Percentiles rank a stretch among this genome's conserved stretches.
Evolutionary conservation across 2,797 vertebrate species (phyloP).

Genomic region (Tamandua tetradactyla): DNA sequence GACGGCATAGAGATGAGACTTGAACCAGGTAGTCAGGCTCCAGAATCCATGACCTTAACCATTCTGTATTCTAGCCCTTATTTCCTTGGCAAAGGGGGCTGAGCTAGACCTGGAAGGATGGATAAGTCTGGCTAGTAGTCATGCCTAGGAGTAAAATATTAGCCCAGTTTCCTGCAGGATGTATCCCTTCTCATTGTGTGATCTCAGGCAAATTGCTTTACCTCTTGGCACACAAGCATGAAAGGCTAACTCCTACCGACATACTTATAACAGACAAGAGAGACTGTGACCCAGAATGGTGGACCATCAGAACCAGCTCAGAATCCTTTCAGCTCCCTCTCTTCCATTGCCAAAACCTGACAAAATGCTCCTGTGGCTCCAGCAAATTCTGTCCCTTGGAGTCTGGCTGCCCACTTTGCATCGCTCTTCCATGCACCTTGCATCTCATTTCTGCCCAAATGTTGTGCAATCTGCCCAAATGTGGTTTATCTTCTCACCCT

Average conservation of each 20-base stretch:
- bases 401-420: too few species aligned
- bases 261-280: too few species aligned
- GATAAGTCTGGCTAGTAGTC: background rate
- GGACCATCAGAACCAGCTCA: background rate
- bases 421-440: background rate
- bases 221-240: background rate
- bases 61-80: background rate
- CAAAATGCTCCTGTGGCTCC: background rate
- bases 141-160: background rate
- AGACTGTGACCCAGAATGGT: background rate
- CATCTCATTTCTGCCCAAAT: background rate
- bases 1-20: background rate
- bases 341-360: background rate
- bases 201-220: background rate
- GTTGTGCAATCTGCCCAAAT: background rate
- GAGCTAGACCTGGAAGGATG: background rate
- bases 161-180: background rate
- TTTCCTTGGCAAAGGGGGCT: background rate
- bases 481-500: background rate
- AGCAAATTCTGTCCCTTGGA: background rate
- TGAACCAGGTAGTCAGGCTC: background rate
- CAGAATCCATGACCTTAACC: background rate
- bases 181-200: background rate
- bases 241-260: background rate
- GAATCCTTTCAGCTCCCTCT: accelerated